Conservation (phyloP, 2,113 vertebrate genomes). For the Thunnus thynnus region DNA sequence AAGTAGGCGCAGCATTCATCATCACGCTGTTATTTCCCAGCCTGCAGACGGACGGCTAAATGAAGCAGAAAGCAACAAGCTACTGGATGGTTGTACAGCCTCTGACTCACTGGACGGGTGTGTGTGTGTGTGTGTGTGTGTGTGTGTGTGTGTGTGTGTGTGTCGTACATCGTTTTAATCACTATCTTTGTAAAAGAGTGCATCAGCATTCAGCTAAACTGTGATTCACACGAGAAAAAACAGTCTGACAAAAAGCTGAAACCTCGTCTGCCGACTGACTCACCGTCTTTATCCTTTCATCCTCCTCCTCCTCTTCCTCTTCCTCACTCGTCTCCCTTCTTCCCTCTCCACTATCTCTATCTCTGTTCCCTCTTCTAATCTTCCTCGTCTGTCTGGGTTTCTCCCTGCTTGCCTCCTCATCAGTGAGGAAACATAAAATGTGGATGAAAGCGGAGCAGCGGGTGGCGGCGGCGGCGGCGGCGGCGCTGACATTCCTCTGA, state of each 20-base stretch:
- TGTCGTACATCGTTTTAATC: conserved; percentile 24
- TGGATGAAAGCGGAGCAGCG: neutral
- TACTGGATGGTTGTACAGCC: neutral
- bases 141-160: neutral
- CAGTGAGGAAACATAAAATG: neutral
- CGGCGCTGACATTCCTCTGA: neutral
- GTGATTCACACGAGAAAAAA: conserved; percentile 8
- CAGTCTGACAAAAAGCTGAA: neutral
- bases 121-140: neutral
- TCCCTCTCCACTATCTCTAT: neutral
- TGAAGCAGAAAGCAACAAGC: conserved; percentile 56
- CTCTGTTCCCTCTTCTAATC: neutral
- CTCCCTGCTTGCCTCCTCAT: conserved; percentile 4
- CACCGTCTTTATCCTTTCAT: conserved; percentile 18
- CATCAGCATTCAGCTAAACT: conserved; percentile 23
- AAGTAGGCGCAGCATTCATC: conserved; percentile 15
- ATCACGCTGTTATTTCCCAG: conserved; percentile 28
- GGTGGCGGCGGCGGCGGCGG: too few species aligned
- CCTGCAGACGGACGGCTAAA: conserved; percentile 23
- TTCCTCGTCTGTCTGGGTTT: neutral
- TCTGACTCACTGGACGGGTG: conserved; percentile 11
- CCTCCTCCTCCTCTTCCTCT: neutral
- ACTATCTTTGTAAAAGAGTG: conserved; percentile 34
- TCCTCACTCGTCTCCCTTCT: neutral
- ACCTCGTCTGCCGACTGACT: conserved; percentile 21